Base-by-base conservation (phyloP, 2,888 invertebrate species). In the Emesis furor region DNA sequence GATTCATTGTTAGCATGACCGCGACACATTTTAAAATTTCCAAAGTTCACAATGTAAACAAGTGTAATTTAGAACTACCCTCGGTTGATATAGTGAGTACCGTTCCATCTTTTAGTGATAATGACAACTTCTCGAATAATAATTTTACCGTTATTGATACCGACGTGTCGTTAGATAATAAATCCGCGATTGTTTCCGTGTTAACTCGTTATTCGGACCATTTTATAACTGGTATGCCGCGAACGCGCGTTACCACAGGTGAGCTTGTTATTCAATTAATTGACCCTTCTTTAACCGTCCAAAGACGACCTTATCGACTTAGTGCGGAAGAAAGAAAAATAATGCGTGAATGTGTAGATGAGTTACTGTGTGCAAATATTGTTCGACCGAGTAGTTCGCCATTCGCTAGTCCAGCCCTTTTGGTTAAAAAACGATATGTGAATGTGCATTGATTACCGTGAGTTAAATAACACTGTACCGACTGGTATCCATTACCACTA, bases 361-460 rank as follows among this genome's bases (percentile, higher is more conserved):
- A 75, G 12, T 24, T 79, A 2, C 37, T 65, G n/a, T 1, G 65
- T 1, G 76, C 42, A 46, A 46, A 46, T 0, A 46, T 46, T 12
- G 2, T 46, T 46, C 12, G 42, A 5, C 46, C 46, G 14, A 46
- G 46, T 46, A 14, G 46, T 46, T 46, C 46, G 14, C n/a, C 46
- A 3, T 46, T 46, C 14, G 46, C 46, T 14, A 46, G n/a, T 3
- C 46, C 46, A 14, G 46, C 46, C 5, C n/a, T 46, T 5, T 35
- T 46, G 5, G 46, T 46, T 5, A 46, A 46, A 5, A 46, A 46
- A 5, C 76, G 8, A n/a, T n/a, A n/a, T n/a, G n/a, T n/a, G 89
- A 12, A 82, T 89, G 83, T 86, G 82, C 30, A 78, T 88, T 0
- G 86, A 88, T 30, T 88, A 83, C 24, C 17, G 85, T 0, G 86